Evolutionary conservation across 2,113 vertebrate species (phyloP).

Genomic region (Donacobius atricapilla): DNA sequence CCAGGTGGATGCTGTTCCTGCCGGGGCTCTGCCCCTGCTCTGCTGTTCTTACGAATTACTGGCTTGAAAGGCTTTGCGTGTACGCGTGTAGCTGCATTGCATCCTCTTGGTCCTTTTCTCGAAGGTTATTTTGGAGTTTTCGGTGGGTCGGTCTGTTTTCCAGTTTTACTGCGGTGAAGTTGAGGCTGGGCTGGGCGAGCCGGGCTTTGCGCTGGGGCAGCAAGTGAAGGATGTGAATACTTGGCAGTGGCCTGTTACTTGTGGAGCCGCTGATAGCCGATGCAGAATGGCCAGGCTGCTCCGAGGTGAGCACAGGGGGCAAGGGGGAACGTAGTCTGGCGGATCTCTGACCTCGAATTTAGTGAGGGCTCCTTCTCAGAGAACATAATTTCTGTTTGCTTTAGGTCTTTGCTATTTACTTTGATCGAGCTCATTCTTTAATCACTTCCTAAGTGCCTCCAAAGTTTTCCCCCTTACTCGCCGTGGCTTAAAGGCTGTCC

Average conservation of each 20-base stretch:
- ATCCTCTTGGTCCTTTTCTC: background rate
- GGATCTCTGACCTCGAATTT: background rate
- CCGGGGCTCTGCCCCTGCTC: background rate
- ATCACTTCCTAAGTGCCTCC: fast-evolving
- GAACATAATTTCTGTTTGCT: background rate
- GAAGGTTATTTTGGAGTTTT: background rate
- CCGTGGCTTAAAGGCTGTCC: background rate
- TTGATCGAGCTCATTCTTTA: background rate
- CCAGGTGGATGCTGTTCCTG: background rate
- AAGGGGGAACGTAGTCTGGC: background rate
- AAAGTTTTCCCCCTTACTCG: background rate
- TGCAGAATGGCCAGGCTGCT: background rate
- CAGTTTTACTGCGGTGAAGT: background rate
- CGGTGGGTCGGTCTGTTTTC: background rate
- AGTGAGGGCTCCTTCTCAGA: background rate
- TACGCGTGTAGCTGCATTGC: background rate
- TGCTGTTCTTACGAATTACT: background rate
- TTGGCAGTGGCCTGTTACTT: background rate
- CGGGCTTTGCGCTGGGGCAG: background rate
- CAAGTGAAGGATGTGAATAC: background rate
- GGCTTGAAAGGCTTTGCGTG: background rate
- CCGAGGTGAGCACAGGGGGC: background rate
- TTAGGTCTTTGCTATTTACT: background rate
- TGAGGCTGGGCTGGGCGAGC: background rate
- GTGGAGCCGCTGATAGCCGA: background rate